Conservation (phyloP, 2,113 vertebrate species). For the Myxocyprinus asiaticus region DNA sequence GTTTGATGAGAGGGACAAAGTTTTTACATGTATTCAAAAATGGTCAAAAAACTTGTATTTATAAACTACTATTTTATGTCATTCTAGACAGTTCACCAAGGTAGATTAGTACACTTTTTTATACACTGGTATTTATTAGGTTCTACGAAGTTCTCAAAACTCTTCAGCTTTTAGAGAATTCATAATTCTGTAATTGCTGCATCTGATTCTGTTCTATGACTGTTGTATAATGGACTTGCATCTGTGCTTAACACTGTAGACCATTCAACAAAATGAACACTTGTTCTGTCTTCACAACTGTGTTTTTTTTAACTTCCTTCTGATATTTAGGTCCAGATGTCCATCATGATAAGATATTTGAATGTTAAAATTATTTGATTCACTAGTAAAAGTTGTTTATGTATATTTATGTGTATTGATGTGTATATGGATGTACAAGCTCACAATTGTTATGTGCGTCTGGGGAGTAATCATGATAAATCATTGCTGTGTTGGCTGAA, state of each 20-base stretch:
- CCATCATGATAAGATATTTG: background rate
- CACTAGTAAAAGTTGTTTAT: background rate
- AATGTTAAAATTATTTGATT: background rate
- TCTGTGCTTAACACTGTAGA: background rate
- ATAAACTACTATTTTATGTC: background rate
- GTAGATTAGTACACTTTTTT: slow-evolving; percentile 11
- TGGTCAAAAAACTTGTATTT: slow-evolving; percentile 1
- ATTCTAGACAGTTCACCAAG: background rate
- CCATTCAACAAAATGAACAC: background rate
- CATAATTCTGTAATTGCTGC: background rate
- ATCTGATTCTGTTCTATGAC: background rate
- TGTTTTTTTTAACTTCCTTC: background rate
- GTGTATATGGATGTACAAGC: too few relatives aligned
- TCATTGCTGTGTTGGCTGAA: too few relatives aligned
- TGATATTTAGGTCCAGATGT: background rate
- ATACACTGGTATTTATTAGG: slow-evolving; percentile 19
- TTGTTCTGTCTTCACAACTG: background rate
- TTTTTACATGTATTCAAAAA: slow-evolving; percentile 11
- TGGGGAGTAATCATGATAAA: too few relatives aligned
- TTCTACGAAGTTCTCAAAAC: background rate
- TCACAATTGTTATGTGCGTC: too few relatives aligned
- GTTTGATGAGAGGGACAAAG: background rate
- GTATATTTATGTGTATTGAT: too few relatives aligned
- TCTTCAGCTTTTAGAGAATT: too few relatives aligned
- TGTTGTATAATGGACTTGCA: background rate